Percentiles rank a stretch among this genome's conserved stretches.
Conservation (phyloP, 2,797 vertebrate species). For the Hippopotamyrus pictus region DNA sequence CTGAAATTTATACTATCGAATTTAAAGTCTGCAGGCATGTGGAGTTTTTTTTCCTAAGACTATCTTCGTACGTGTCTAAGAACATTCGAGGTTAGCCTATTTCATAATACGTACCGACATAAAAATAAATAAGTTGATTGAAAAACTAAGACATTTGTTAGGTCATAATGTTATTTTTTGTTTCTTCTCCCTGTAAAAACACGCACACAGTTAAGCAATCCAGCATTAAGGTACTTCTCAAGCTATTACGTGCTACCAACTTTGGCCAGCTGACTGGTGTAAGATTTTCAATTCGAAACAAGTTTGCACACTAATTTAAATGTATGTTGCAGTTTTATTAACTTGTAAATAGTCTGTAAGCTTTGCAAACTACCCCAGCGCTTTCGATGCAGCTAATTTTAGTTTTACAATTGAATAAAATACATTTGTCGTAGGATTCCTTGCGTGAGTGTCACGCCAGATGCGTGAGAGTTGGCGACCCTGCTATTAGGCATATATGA, state of each 20-base stretch:
- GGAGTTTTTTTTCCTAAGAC: neutral
- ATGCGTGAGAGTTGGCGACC: too few species aligned
- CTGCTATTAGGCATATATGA: neutral
- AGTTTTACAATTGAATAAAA: too few species aligned
- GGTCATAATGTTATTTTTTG: neutral
- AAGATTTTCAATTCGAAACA: too few species aligned
- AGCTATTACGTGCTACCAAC: neutral
- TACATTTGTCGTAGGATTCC: too few species aligned
- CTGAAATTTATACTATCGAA: neutral
- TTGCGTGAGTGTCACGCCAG: too few species aligned
- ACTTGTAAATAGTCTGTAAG: too few species aligned
- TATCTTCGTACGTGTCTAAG: neutral
- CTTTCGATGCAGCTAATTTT: too few species aligned
- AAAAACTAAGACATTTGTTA: neutral
- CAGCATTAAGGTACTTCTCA: neutral
- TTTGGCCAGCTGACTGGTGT: too few species aligned
- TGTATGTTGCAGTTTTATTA: too few species aligned
- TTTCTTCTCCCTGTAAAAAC: neutral
- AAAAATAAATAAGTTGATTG: neutral
- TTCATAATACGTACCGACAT: neutral
- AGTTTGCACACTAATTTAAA: too few species aligned
- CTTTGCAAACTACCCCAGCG: too few species aligned
- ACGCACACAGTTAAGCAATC: neutral
- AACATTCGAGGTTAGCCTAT: neutral
- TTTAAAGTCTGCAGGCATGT: neutral